Evolutionary conservation across 1,140 invertebrate genomes (phyloP).

Genomic region (Penaeus vannamei): DNA sequence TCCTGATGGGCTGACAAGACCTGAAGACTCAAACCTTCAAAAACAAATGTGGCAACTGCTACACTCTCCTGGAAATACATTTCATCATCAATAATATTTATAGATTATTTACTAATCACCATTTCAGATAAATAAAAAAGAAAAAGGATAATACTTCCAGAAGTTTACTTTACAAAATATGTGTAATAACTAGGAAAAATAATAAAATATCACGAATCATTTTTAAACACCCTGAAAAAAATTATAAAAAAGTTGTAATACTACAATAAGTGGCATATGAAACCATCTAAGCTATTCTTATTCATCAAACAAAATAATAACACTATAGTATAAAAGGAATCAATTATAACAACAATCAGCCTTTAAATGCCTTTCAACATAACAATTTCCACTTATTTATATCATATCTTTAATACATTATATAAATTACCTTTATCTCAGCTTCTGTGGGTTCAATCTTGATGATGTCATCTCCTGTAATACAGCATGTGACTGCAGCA

Average conservation of each 20-base stretch:
- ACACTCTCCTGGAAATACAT: slow-evolving; percentile 48
- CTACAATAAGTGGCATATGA: background rate
- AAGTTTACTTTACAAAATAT: background rate
- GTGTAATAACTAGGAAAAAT: background rate
- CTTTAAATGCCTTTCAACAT: too few relatives aligned
- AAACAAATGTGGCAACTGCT: slow-evolving; percentile 57
- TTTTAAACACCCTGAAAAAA: background rate
- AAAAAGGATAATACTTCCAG: background rate
- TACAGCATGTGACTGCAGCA: slow-evolving; percentile 70
- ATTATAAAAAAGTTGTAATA: background rate
- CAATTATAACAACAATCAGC: too few relatives aligned
- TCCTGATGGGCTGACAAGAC: slow-evolving; percentile 58
- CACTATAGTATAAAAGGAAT: too few relatives aligned
- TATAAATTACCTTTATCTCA: slow-evolving; percentile 69
- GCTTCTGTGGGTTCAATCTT: slow-evolving; percentile 70
- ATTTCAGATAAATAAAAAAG: background rate
- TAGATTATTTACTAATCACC: background rate
- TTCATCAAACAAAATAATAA: too few relatives aligned
- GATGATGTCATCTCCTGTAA: slow-evolving; percentile 70
- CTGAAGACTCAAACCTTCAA: slow-evolving; percentile 43
- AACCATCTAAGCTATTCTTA: too few relatives aligned
- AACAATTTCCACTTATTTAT: too few relatives aligned
- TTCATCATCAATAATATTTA: background rate
- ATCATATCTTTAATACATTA: background rate
- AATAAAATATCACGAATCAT: background rate